Percentiles rank a stretch among this genome's conserved stretches.
phyloP scores from a whole-genome alignment of 2,888 invertebrate genomes.

The Mimumesa dahlbomi region DNA sequence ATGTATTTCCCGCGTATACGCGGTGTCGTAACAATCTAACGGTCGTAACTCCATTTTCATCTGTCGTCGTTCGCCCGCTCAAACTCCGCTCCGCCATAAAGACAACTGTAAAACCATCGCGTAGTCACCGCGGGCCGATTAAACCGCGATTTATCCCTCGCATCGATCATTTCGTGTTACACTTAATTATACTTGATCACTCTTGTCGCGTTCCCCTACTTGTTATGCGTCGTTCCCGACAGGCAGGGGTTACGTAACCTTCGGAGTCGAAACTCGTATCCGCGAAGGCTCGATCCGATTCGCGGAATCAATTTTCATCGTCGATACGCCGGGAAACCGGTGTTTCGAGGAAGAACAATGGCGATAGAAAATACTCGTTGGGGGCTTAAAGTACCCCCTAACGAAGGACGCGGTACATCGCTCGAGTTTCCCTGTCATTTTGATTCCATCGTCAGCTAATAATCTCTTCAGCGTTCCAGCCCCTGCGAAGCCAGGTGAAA shows the following conservation, averaged over 20 bases:
- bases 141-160: constrained; percentile 52
- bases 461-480: constrained; percentile 68
- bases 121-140: constrained; percentile 22
- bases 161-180: constrained; percentile 33
- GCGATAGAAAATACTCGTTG: constrained; percentile 39
- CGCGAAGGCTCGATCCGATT: too few species aligned
- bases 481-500: constrained; percentile 66
- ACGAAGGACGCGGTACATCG: constrained; percentile 40
- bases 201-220: neutral
- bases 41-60: constrained; percentile 55
- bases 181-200: neutral
- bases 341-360: constrained; percentile 14
- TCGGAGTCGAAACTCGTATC: too few species aligned
- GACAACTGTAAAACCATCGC: constrained; percentile 51
- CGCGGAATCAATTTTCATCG: too few species aligned
- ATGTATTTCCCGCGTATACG: constrained; percentile 22
- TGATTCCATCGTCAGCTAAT: constrained; percentile 73
- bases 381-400: constrained; percentile 33
- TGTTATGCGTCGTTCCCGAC: too few species aligned
- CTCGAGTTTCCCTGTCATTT: constrained; percentile 59
- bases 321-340: too few species aligned
- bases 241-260: neutral
- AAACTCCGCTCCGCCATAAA: constrained; percentile 48
- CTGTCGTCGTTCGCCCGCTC: too few species aligned
- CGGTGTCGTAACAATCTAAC: constrained; percentile 52